Evolutionary conservation across 2,888 invertebrate genomes (phyloP).

Genomic region (Diarsia mendica): DNA sequence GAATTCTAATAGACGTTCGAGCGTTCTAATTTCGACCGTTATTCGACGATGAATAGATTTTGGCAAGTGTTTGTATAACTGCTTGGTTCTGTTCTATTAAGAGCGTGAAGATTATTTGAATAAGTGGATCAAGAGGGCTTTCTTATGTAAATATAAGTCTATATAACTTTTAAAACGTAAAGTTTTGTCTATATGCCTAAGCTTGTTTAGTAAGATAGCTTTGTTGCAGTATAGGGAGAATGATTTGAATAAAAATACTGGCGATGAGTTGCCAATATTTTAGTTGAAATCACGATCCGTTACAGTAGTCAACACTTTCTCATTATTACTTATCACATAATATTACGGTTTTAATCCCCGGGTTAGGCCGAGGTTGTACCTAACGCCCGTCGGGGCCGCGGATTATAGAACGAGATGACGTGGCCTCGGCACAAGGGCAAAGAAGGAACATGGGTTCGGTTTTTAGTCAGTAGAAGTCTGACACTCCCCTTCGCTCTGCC

Average conservation of each 20-base stretch:
- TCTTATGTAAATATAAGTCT: conserved; percentile 19
- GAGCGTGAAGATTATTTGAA: conserved; percentile 25
- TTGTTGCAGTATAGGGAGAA: background rate
- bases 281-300: background rate
- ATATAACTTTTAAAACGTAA: conserved; percentile 18
- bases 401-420: too few species aligned
- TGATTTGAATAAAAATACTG: background rate
- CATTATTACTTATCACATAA: too few species aligned
- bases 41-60: conserved; percentile 47
- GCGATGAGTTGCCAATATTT: background rate
- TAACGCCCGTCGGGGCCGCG: too few species aligned
- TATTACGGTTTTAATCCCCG: too few species aligned
- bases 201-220: background rate
- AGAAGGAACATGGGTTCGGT: too few species aligned
- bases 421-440: too few species aligned
- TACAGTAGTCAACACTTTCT: too few species aligned
- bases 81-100: conserved; percentile 15
- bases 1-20: conserved; percentile 80
- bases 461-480: too few species aligned
- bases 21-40: conserved; percentile 73
- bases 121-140: conserved; percentile 17
- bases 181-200: conserved; percentile 3
- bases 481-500: too few species aligned
- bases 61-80: conserved; percentile 47
- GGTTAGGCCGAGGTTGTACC: too few species aligned